These are phyloP conservation scores for Chloropsis hardwickii DNA, from an alignment of 2,113 vertebrate genomes.

Conservation along the genomic window DNA sequence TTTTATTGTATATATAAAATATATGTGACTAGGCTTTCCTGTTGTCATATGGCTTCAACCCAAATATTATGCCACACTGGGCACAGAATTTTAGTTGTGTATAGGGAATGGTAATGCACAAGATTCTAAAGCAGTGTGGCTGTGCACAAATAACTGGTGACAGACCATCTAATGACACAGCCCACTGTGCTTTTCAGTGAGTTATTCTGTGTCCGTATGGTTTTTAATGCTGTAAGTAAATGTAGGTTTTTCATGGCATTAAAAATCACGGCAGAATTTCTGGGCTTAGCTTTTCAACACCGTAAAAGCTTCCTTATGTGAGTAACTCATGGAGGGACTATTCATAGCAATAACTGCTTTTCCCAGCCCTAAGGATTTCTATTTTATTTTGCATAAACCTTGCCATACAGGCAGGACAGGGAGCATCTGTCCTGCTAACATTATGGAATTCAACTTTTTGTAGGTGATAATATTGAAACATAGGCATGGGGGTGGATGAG, in stretches of 20 bases:
- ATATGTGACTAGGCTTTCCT: neutral
- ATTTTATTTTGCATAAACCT: neutral
- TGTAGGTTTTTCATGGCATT: neutral
- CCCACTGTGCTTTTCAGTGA: neutral
- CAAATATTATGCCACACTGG: neutral
- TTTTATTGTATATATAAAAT: neutral
- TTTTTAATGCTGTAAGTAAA: neutral
- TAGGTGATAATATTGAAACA: neutral
- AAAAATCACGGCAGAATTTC: neutral
- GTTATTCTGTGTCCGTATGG: neutral
- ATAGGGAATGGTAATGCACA: fast-evolving
- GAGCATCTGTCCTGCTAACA: neutral
- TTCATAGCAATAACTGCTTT: neutral
- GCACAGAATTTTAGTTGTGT: neutral
- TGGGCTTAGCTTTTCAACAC: neutral
- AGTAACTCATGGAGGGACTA: neutral
- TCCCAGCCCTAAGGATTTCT: neutral
- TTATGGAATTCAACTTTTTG: neutral
- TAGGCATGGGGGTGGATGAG: fast-evolving
- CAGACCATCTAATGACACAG: neutral
- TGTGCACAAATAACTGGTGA: neutral
- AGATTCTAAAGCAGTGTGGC: neutral
- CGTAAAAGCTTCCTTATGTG: neutral
- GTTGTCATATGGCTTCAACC: neutral
- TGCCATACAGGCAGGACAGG: neutral